These are phyloP conservation scores for Botrylloides violaceus DNA, from an alignment of 23 tunicate species.

Conservation along the genomic window DNA sequence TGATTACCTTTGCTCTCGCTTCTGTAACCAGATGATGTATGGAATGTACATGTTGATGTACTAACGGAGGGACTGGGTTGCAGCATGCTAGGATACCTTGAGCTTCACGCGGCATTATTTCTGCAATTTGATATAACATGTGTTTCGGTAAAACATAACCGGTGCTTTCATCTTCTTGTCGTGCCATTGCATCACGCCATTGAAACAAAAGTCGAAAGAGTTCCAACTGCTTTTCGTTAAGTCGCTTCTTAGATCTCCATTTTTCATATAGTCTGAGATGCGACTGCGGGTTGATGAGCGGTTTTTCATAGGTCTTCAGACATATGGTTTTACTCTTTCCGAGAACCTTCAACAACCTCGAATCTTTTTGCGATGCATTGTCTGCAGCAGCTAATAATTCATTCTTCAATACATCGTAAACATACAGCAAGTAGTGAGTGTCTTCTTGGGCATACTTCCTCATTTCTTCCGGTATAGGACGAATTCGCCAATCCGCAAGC, in stretches of 20 bases:
- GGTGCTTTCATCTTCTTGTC: constrained; percentile 90
- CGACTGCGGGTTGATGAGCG: constrained; percentile 33
- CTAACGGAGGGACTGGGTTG: constrained; percentile 79
- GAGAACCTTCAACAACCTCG: constrained; percentile 39
- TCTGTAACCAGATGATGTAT: constrained; percentile 68
- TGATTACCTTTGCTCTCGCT: constrained; percentile 27
- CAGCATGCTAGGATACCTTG: constrained; percentile 90
- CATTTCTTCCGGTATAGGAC: constrained; percentile 90
- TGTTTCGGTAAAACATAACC: constrained; percentile 96
- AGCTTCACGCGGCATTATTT: constrained; percentile 85
- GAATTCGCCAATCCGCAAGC: constrained; percentile 94
- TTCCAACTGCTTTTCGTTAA: constrained; percentile 63
- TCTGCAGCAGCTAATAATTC: constrained; percentile 26
- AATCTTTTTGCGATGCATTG: constrained; percentile 20
- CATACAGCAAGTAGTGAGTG: constrained; percentile 93
- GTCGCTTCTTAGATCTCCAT: constrained; percentile 22
- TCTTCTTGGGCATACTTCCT: constrained; percentile 86
- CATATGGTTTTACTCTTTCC: constrained; percentile 50
- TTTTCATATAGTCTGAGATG: constrained; percentile 42
- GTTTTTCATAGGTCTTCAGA: constrained; percentile 63
- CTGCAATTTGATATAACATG: constrained; percentile 97
- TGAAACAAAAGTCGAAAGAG: constrained; percentile 59
- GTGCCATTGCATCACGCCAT: constrained; percentile 91
- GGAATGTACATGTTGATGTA: constrained; percentile 65
- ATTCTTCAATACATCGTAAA: constrained; percentile 79